Evolutionary conservation across 1,140 invertebrate species (phyloP).

Genomic region (Cydia strobilella): DNA sequence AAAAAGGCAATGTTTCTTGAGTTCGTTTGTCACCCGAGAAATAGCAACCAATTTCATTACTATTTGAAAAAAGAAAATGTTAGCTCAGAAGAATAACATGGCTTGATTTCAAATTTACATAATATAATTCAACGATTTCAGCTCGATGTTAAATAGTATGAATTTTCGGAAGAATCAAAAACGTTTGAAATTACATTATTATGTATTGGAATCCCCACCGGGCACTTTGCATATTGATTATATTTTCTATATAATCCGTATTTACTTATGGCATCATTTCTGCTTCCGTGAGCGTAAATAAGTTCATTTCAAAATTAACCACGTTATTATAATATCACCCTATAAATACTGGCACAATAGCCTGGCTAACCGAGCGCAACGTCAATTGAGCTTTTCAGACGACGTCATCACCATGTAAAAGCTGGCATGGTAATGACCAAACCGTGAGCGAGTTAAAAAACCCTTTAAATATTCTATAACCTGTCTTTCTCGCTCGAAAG

Average conservation of each 20-base stretch:
- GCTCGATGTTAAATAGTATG: no score
- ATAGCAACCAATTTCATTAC: neutral
- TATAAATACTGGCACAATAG: neutral
- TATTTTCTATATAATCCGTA: neutral
- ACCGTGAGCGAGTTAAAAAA: neutral
- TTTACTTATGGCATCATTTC: neutral
- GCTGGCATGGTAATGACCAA: neutral
- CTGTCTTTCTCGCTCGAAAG: neutral
- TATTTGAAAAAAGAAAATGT: neutral
- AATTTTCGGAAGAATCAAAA: no score
- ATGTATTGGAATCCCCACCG: no score
- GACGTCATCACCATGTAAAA: conserved; percentile 1
- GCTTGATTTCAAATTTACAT: neutral
- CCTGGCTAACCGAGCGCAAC: neutral
- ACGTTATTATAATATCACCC: neutral
- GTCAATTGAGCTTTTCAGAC: neutral
- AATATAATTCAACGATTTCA: no score
- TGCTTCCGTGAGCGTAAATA: neutral
- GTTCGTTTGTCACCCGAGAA: neutral
- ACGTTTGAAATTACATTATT: no score
- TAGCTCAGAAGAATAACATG: neutral
- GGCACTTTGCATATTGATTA: neutral
- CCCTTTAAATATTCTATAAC: neutral
- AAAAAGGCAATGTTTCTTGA: conserved; percentile 1
- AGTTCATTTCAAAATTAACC: neutral